phyloP scores from a whole-genome alignment of 2,797 vertebrate species.

The Scomberomorus guttatus region DNA sequence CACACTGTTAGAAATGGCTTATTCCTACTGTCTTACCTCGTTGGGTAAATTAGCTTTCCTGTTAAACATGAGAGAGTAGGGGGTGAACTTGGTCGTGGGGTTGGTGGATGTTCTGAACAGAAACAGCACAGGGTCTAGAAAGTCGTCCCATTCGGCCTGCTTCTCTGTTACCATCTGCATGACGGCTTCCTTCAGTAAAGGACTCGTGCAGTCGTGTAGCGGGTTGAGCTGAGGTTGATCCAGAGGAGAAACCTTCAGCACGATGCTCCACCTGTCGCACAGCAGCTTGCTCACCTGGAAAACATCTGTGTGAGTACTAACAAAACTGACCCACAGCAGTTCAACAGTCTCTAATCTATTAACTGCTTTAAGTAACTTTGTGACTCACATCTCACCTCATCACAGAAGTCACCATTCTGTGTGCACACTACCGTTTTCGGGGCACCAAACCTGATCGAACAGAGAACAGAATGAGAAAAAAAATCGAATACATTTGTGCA shows the following conservation, averaged over 20 bases:
- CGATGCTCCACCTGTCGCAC: constrained; percentile 88
- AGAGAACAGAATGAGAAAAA: constrained; percentile 23
- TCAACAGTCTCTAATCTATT: neutral
- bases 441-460: constrained; percentile 86
- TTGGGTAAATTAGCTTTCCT: constrained; percentile 85
- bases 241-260: constrained; percentile 84
- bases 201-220: constrained; percentile 79
- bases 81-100: constrained; percentile 88
- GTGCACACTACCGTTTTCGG: constrained; percentile 88
- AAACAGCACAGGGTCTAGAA: constrained; percentile 88
- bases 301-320: neutral
- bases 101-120: constrained; percentile 89
- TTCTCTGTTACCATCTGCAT: constrained; percentile 86
- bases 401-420: constrained; percentile 89
- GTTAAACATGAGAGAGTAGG: constrained; percentile 92
- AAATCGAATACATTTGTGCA: no score
- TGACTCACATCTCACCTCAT: constrained; percentile 85
- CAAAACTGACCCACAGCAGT: neutral
- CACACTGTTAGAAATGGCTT: neutral
- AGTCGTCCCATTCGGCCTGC: constrained; percentile 89
- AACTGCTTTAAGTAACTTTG: neutral
- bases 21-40: constrained; percentile 45
- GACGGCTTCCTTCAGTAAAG: constrained; percentile 86
- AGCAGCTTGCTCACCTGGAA: constrained; percentile 88
- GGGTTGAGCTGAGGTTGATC: constrained; percentile 81